A percentile compares a stretch with the other conserved stretches of the same genome.
Conservation (phyloP, 23 tunicate genomes). For the Phallusia fumigata region DNA sequence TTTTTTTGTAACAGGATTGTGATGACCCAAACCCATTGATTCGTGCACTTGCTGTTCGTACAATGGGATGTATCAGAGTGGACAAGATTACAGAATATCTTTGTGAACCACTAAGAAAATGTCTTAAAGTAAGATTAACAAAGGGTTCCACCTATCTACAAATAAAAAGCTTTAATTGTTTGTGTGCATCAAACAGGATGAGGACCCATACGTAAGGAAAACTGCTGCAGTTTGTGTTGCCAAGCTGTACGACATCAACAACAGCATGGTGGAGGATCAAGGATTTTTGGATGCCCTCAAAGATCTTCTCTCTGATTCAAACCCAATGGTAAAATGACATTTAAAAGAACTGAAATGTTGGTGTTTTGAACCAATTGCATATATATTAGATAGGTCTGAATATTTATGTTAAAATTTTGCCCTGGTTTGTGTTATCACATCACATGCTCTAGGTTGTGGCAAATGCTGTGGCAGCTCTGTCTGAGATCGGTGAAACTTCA, state of each 20-base stretch:
- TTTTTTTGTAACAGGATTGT: slow-evolving; percentile 81
- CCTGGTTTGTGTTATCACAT: no score
- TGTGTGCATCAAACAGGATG: slow-evolving; percentile 46
- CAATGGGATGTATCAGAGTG: slow-evolving; percentile 99
- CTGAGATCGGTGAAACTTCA: slow-evolving; percentile 91
- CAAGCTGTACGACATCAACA: slow-evolving; percentile 92
- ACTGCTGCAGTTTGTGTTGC: slow-evolving; percentile 99
- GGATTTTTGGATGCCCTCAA: slow-evolving; percentile 98
- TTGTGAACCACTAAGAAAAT: slow-evolving; percentile 96
- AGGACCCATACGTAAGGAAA: slow-evolving; percentile 97
- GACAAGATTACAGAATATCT: slow-evolving; percentile 98
- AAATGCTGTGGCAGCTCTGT: slow-evolving; percentile 94
- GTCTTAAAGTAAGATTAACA: slow-evolving; percentile 57
- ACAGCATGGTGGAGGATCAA: slow-evolving; percentile 96
- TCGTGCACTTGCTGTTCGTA: slow-evolving; percentile 96
- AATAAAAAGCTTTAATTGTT: neutral
- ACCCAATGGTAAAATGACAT: slow-evolving; percentile 67
- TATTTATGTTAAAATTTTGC: no score
- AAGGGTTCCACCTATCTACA: no score
- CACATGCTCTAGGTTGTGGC: slow-evolving; percentile 63
- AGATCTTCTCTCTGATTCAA: slow-evolving; percentile 93
- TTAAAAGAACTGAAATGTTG: no score
- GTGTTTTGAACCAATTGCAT: no score
- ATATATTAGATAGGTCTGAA: no score
- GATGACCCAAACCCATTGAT: slow-evolving; percentile 98